Percentiles rank a stretch among this genome's conserved stretches.
These are phyloP conservation scores for Aplysina aerophoba DNA, from an alignment of 37 sponge, comb jelly and placozoan species.

Conservation along the genomic window DNA sequence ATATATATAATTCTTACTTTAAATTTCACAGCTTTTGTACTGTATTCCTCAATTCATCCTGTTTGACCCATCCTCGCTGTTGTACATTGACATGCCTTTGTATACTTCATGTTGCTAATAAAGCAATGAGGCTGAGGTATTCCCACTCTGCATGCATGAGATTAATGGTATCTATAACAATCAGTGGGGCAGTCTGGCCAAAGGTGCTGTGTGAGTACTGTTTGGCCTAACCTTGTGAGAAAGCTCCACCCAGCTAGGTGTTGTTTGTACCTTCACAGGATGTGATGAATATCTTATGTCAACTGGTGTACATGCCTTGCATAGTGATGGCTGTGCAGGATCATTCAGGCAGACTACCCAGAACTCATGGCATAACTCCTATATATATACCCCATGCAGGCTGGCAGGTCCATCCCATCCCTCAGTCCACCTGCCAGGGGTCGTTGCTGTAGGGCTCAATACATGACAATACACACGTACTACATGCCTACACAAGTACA, in stretches of 20 bases:
- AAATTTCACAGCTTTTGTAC: background rate
- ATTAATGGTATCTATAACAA: background rate
- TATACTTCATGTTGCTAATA: background rate
- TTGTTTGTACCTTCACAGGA: background rate
- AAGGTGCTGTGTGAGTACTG: conserved; percentile 1
- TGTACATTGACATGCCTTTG: no score
- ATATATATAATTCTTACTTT: background rate
- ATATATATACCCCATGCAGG: no score
- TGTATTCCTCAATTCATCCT: background rate
- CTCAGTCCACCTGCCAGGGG: no score
- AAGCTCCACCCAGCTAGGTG: background rate
- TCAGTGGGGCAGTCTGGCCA: background rate
- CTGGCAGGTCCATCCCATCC: no score
- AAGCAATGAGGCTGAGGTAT: background rate
- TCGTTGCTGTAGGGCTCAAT: no score
- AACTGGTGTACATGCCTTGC: background rate
- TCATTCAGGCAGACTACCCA: no score
- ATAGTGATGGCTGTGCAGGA: no score
- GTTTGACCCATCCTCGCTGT: no score
- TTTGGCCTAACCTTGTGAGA: background rate
- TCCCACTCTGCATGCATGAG: no score
- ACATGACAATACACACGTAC: no score
- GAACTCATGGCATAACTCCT: no score
- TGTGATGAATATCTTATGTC: background rate
- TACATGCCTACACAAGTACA: no score